Evolutionary conservation across 2,888 invertebrate species (phyloP).

Genomic region (Pyrgus malvae): DNA sequence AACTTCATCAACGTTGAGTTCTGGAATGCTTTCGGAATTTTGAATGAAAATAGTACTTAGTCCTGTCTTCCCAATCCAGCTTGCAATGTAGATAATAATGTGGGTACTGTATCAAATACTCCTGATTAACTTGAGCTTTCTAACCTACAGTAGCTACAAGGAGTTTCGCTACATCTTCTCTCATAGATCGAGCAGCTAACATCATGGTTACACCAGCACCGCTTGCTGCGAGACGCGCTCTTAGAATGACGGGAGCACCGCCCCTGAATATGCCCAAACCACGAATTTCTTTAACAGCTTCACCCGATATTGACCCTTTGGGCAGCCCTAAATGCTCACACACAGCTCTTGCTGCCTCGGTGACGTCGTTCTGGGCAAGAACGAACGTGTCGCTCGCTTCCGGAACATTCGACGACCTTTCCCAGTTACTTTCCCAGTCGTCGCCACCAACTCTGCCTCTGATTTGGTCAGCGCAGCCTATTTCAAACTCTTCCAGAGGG

Average conservation of each 20-base stretch:
- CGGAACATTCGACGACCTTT: slow-evolving; percentile 84
- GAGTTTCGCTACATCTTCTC: slow-evolving; percentile 92
- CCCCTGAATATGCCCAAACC: slow-evolving; percentile 92
- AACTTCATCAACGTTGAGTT: too few relatives aligned
- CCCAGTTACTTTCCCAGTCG: slow-evolving; percentile 87
- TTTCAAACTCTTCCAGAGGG: slow-evolving; percentile 91
- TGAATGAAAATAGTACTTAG: too few relatives aligned
- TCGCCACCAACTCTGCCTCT: slow-evolving; percentile 54
- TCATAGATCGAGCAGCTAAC: slow-evolving; percentile 92
- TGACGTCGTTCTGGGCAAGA: slow-evolving; percentile 81
- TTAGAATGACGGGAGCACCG: slow-evolving; percentile 93
- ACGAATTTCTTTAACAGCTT: slow-evolving; percentile 67
- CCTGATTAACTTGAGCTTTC: too few relatives aligned
- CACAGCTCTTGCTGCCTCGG: slow-evolving; percentile 64
- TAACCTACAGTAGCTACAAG: slow-evolving; percentile 93
- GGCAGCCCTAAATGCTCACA: slow-evolving; percentile 68
- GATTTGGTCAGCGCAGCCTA: slow-evolving; percentile 67
- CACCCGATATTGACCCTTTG: slow-evolving; percentile 57
- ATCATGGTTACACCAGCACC: slow-evolving; percentile 95
- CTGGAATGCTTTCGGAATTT: too few relatives aligned
- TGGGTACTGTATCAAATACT: not conserved
- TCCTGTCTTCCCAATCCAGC: too few relatives aligned
- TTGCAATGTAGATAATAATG: too few relatives aligned
- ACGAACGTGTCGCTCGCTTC: slow-evolving; percentile 97
- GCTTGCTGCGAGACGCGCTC: slow-evolving; percentile 89